Evolutionary conservation across 2,888 invertebrate genomes (phyloP).

Genomic region (Cheilosia impressa): DNA sequence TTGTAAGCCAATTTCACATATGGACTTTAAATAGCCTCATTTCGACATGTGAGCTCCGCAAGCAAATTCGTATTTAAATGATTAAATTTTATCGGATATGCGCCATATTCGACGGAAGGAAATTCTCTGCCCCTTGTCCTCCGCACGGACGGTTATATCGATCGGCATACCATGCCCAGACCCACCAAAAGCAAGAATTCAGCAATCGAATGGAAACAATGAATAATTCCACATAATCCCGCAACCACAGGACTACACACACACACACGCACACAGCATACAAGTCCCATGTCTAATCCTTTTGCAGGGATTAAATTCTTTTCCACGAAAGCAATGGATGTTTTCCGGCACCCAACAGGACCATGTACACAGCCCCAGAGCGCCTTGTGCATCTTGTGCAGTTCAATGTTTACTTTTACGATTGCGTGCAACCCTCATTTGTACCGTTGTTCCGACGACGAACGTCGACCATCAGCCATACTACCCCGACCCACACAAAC

Average conservation of each 20-base stretch:
- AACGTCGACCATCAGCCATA: not conserved
- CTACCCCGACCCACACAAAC: not conserved
- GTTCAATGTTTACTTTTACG: conserved; percentile 64
- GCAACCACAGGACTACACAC: conserved; percentile 59
- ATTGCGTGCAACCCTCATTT: conserved; percentile 73
- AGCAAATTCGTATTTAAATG: conserved; percentile 70
- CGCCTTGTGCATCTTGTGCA: conserved; percentile 50
- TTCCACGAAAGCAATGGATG: conserved; percentile 64
- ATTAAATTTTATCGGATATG: conserved; percentile 68
- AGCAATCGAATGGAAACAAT: conserved; percentile 74
- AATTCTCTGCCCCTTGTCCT: not conserved
- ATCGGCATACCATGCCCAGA: not conserved
- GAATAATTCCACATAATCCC: conserved; percentile 74
- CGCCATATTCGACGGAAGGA: conserved; percentile 29
- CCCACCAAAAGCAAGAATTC: conserved; percentile 47
- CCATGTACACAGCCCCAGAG: not conserved
- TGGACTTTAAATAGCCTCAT: conserved; percentile 74
- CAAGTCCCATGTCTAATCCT: conserved; percentile 67
- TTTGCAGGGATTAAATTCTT: conserved; percentile 72
- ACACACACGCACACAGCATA: conserved; percentile 18
- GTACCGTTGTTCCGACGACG: conserved; percentile 37
- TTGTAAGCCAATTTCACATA: conserved; percentile 68
- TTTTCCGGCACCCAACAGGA: conserved; percentile 42
- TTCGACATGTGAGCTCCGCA: conserved; percentile 37
- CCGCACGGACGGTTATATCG: not conserved